Conservation (phyloP, 2,113 vertebrate genomes). For the Zosterops japonicus region DNA sequence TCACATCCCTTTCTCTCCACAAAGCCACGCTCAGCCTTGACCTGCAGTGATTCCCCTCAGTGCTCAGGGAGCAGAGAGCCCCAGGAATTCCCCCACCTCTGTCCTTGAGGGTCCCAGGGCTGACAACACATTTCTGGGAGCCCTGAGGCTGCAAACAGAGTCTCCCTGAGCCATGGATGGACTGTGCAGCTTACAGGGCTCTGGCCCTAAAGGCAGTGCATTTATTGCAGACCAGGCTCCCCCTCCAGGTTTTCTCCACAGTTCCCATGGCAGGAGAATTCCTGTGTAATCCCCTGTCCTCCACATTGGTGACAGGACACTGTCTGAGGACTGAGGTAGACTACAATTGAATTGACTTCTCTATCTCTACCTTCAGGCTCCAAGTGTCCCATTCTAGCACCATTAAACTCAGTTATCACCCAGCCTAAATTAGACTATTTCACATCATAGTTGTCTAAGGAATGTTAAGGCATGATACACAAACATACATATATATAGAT, state of each 20-base stretch:
- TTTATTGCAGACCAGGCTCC: neutral
- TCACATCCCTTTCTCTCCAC: neutral
- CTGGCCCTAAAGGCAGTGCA: neutral
- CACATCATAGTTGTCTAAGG: neutral
- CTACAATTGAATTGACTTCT: neutral
- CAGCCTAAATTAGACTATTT: neutral
- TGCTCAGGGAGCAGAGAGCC: neutral
- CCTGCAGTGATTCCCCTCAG: neutral
- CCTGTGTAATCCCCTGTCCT: neutral
- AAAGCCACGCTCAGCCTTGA: fast-evolving
- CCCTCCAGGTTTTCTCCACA: neutral
- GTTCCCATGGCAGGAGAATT: neutral
- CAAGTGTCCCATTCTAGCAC: neutral
- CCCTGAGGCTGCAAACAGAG: neutral
- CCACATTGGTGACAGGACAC: neutral
- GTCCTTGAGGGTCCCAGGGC: too few relatives aligned
- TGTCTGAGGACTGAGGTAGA: neutral
- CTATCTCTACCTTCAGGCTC: neutral
- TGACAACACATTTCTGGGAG: too few relatives aligned
- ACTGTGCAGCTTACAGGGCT: neutral
- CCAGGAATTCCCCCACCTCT: neutral
- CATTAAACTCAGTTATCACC: neutral
- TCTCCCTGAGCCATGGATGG: fast-evolving
- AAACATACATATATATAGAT: neutral
- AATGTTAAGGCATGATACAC: neutral